Base-by-base conservation (phyloP, 2,888 invertebrate genomes). In the Macropis europaea region DNA sequence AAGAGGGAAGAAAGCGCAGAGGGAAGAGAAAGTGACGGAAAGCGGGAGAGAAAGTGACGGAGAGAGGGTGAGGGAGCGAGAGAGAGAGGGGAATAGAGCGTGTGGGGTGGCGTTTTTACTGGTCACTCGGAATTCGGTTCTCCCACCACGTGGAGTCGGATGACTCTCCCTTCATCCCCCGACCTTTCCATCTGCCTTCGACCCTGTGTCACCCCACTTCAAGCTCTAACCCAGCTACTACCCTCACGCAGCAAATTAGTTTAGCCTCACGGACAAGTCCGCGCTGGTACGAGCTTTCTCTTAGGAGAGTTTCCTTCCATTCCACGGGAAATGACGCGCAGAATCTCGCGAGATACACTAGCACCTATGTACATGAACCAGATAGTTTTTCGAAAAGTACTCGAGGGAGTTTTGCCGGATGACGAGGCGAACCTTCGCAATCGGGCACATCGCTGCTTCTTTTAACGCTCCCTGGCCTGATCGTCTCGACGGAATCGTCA, bases 61-160 rank as follows among this genome's bases (percentile, higher is more conserved):
- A 63, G 17, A 53, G 54, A 53, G 47, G 57, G 28, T 30, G 42
- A 28, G 38, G 57, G 56, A 43, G 53, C 6, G 38, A 38, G 56
- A 4, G 40, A 28, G 50, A 56, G 52, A 34, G 48, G 13, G 57
- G 50, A 43, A 50, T 43, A 60, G 40, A 45, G 17, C 42, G 61
- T 54, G 60, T 43, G 68, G 79, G 77, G 75, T 76, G 76, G 77
- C 69, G 79, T 73, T 82, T 82, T 82, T 80, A 82, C 82, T 82
- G 83, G 83, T 82, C 83, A 83, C 81, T 83, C 82, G 81, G 82
- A 83, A 82, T 83, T 83, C 66, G 73, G 79, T 77, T 53, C 70
- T 68, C 73, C 72, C 76, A 68, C 80, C 62, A 66, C 45, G 54
- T 19, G 52, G 67, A 61, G 76, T 79, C 73, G 53, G 70, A 73